A percentile compares a stretch with the other conserved stretches of the same genome.
Conservation (phyloP, 2,113 vertebrate species). For the Sapayoa aenigma region DNA sequence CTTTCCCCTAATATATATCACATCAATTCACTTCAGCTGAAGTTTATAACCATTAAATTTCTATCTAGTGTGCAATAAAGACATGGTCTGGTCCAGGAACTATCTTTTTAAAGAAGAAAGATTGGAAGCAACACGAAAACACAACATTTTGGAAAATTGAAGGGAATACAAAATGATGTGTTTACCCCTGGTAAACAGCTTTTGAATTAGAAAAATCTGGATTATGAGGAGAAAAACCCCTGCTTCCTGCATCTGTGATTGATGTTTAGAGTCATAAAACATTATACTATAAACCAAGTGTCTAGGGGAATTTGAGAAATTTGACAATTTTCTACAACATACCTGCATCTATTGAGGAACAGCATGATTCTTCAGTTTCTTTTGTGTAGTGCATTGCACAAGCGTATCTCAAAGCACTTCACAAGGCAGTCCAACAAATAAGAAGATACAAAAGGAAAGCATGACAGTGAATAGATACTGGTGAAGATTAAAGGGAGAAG, state of each 20-base stretch:
- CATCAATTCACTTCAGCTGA: background rate
- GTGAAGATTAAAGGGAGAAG: background rate
- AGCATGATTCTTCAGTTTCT: background rate
- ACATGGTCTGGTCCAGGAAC: background rate
- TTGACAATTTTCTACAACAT: background rate
- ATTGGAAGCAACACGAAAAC: background rate
- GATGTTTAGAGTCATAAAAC: constrained; percentile 37
- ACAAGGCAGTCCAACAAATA: background rate
- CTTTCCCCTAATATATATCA: background rate
- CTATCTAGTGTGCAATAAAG: background rate
- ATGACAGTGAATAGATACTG: background rate
- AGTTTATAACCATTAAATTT: background rate
- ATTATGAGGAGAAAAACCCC: background rate
- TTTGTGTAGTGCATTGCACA: background rate
- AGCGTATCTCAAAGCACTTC: constrained; percentile 19
- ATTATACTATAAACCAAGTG: background rate
- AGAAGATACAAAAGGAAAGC: background rate
- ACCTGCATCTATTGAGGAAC: background rate
- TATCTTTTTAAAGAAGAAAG: background rate
- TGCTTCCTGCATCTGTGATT: background rate
- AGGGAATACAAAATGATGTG: background rate
- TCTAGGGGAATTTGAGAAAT: constrained; percentile 28
- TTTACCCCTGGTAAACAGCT: constrained; percentile 16
- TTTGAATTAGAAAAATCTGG: constrained; percentile 57
- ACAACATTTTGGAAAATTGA: background rate